Conservation (phyloP, 1,140 invertebrate species). For the Ganaspis sp. region DNA sequence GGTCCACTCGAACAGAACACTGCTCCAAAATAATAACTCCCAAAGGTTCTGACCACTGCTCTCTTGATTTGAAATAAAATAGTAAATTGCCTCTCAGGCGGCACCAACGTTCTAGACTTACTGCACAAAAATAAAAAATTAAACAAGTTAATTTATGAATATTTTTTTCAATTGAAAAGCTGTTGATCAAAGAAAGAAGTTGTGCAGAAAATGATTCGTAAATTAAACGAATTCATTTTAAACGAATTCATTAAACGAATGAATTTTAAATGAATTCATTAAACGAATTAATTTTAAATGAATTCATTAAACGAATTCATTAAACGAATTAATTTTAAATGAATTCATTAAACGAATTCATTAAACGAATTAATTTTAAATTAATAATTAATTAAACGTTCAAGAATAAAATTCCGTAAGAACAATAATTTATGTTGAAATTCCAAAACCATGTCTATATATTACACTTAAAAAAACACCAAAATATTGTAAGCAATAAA, state of each 20-base stretch:
- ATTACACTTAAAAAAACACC: too few relatives aligned
- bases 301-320: not conserved
- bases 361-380: not conserved
- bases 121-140: constrained; percentile 76
- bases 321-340: not conserved
- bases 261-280: not conserved
- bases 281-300: not conserved
- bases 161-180: not conserved
- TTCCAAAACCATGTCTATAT: too few relatives aligned
- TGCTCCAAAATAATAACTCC: constrained; percentile 93
- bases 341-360: not conserved
- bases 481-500: too few relatives aligned
- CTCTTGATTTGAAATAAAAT: constrained; percentile 94
- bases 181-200: not conserved
- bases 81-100: constrained; percentile 93
- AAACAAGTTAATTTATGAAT: constrained; percentile 34
- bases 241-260: not conserved
- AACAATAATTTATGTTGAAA: too few relatives aligned
- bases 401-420: too few relatives aligned
- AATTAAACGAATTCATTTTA: not conserved
- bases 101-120: constrained; percentile 91
- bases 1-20: constrained; percentile 85
- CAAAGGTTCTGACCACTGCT: constrained; percentile 90
- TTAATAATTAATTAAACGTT: not conserved
- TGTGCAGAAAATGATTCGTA: not conserved